Evolutionary conservation across 2,888 invertebrate genomes (phyloP), one percentile per base, ranked within the genome.

Genomic region (Arenicola marina): DNA sequence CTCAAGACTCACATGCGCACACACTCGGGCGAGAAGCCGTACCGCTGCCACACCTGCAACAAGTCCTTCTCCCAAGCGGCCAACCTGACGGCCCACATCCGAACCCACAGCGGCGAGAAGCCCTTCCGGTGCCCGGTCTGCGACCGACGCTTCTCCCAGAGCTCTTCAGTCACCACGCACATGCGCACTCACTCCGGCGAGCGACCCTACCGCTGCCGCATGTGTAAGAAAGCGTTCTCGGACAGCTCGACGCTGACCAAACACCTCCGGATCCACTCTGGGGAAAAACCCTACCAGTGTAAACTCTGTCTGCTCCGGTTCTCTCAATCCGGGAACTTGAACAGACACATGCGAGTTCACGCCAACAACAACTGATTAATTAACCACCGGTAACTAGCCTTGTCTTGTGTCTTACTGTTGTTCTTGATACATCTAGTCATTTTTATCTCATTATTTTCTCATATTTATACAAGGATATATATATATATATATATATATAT

Each of bases 161-260:
- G 90, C 82, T 95, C 95, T 67, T 87, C 87, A 1, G 95, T 99
- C 59, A 99, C 98, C 61, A 98, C 98, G 72, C 99, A 99, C 87
- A 96, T 97, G 95, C 88, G 98, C 80, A 99, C 98, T n/a, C 98
- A 99, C 85, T 95, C 95, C n/a, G 98, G 97, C n/a, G 97, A 98
- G 83, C 87, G 96, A 62, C 98, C 98, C 0, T 97, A 98, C 84
- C 56, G 65, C 18, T 69, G 69, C 85, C 88, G 93, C 71, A 90
- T 95, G 76, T 99, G 99, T 86, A 95, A 95, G 82, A 99, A 99
- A 83, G 95, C 97, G 2, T 99, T 99, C 85, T 97, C 97, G 2
- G 98, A 99, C 85, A 96, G 96, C 78, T 97, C 97, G 43, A 99
- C 98, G 1, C 86, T 99, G 61, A 99, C 98, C 58, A 98, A 99